A percentile compares a stretch with the other conserved stretches of the same genome.
Evolutionary conservation across 2,797 vertebrate species (phyloP).

Genomic region (Myotis findleyi): DNA sequence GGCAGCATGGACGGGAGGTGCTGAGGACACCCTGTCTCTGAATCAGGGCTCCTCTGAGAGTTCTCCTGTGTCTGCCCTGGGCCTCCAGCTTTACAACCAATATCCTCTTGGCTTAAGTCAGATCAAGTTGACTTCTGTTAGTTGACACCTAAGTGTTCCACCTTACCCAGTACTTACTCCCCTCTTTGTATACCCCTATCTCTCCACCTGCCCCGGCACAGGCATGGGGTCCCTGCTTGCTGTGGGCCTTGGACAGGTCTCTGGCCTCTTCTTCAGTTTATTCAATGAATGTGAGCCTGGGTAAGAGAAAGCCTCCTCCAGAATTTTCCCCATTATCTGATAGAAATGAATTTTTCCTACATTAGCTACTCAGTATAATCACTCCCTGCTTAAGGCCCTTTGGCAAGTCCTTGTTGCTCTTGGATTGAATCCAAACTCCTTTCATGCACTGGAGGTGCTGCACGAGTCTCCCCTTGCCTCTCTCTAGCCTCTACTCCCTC

Average conservation of each 20-base stretch:
- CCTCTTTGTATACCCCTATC: not conserved
- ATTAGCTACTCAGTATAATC: not conserved
- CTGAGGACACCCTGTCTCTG: not conserved
- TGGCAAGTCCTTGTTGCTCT: not conserved
- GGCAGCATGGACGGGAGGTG: rapidly evolving
- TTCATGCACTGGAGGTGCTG: not conserved
- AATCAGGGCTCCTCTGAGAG: not conserved
- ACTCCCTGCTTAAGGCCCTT: not conserved
- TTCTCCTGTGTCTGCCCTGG: not conserved
- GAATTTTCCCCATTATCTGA: not conserved
- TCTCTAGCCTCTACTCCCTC: not conserved
- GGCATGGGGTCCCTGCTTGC: not conserved
- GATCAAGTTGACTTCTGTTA: not conserved
- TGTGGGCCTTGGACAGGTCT: not conserved
- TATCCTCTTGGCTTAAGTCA: not conserved
- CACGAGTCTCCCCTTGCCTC: not conserved
- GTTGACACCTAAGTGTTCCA: not conserved
- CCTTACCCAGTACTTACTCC: not conserved
- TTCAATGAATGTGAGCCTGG: not conserved
- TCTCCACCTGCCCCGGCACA: too few species aligned
- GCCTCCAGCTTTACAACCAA: not conserved
- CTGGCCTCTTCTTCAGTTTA: not conserved
- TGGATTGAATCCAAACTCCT: not conserved
- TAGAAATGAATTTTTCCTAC: not conserved
- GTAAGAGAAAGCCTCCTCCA: not conserved